Evolutionary conservation across 2,797 vertebrate genomes (phyloP), one percentile per base, ranked within the genome.

Genomic region (Parambassis ranga): DNA sequence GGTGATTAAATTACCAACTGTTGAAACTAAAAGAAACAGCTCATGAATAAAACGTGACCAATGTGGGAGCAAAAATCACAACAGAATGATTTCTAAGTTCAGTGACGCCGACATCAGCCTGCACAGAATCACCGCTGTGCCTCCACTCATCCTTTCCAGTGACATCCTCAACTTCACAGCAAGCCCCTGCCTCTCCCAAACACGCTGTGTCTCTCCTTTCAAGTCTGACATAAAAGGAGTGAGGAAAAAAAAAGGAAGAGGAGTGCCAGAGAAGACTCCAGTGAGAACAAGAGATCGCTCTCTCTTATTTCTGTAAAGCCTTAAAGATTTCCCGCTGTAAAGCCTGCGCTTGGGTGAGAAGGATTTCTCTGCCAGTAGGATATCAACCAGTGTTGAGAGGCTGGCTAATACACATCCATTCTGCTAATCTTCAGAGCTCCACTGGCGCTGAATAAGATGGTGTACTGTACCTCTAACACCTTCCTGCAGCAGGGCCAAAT

Each of bases 161-260:
- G 48, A 68, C n/a, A 27, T 76, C 48, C 53, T 67, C 44, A 22
- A 48, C 24, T 55, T 41, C 15, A 27, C 39, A 64, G 44, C 53
- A 42, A 64, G 55, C 27, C 32, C 23, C 52, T 33, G 67, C 42
- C 24, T 52, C 53, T 55, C 58, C 59, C 55, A 77, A 77, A 72
- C 72, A 63, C 62, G 65, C 68, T 56, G 56, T 7, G 26, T 61
- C 69, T 62, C 59, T 24, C 20, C 81, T 76, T 79, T 89, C 57
- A 84, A 83, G 78, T 82, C 22, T 37, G 36, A 79, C 72, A 79
- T 80, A 27, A 85, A 84, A 79, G 71, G 58, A 23, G 26, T 63
- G 31, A 65, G 37, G 50, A 41, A 36, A 55, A 50, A 41, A 36
- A 55, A 38, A 49, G 38, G 56, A 68, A 62, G 64, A 81, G n/a